A percentile compares a stretch with the other conserved stretches of the same genome.
Conservation (phyloP, 2,888 invertebrate species). For the Schizaphis graminum region DNA sequence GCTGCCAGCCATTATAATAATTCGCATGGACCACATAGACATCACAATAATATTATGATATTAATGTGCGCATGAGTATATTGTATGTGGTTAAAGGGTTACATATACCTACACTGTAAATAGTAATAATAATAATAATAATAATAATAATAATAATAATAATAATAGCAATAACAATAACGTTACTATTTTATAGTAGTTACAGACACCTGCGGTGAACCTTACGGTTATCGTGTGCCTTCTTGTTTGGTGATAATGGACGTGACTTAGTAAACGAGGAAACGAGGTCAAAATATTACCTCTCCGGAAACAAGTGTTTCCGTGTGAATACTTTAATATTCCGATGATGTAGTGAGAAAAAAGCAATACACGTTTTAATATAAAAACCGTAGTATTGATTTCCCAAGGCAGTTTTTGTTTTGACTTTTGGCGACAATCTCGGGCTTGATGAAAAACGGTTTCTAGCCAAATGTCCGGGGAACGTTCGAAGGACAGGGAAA, state of each 20-base stretch:
- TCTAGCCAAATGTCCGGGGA: conserved; percentile 50
- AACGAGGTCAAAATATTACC: not conserved
- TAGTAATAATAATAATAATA: conserved; percentile 37
- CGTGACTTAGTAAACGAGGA: not conserved
- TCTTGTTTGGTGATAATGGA: conserved; percentile 1
- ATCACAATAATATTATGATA: conserved; percentile 44
- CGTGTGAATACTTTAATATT: conserved; percentile 39
- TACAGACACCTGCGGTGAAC: conserved; percentile 49
- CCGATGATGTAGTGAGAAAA: not conserved
- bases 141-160: conserved; percentile 25
- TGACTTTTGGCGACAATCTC: conserved; percentile 48
- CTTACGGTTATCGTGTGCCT: not conserved
- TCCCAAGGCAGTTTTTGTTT: conserved; percentile 55
- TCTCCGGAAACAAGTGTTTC: not conserved
- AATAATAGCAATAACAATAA: conserved; percentile 26
- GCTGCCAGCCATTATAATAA: conserved; percentile 50
- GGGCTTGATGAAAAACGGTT: conserved; percentile 49
- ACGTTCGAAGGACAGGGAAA: not conserved
- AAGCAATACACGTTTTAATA: conserved; percentile 43
- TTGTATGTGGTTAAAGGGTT: conserved; percentile 20
- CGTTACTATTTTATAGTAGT: conserved; percentile 35
- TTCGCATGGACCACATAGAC: conserved; percentile 39
- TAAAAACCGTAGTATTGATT: conserved; percentile 45
- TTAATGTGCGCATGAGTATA: not conserved
- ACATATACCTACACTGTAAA: conserved; percentile 30